Base-by-base conservation (phyloP, 2,888 invertebrate species). In the Fragum sueziense region DNA sequence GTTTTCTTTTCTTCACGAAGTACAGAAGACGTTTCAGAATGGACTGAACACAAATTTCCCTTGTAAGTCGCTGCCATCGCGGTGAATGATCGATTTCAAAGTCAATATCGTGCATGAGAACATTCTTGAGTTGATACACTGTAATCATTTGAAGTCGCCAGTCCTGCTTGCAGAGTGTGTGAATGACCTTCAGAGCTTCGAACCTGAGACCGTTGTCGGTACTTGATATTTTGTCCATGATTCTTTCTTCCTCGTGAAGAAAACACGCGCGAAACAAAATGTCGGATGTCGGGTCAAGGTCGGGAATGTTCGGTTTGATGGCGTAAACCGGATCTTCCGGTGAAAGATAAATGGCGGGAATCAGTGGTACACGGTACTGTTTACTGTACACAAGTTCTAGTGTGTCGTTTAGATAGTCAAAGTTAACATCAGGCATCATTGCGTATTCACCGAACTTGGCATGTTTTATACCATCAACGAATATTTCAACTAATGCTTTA, bases 81-180 rank as follows among this genome's bases (percentile, higher is more conserved):
- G 90, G 91, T 0, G 87, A 87, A 51, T 84, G 75, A 76, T 91
- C 91, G 25, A 91, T 85, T 51, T 87, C 88, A 27, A 85, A 82
- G 76, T 91, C 90, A 51, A 90, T 88, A 52, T 88, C 87, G 72
- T 90, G 90, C 65, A 91, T 84, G 7, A 91, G 80, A 6, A 88
- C 88, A 6, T 89, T 90, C 84, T 89, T 90, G 27, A 91, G 74
- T 69, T 91, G 89, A 80, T 90, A 91, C 1, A 86, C 79, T 0
- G 87, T 84, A 33, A 84, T 67, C 7, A 80, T 51, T 34, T 82
- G 84, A 17, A 84, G 76, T 33, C 84, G 62, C 84, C 84, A 84
- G 47, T 84, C 84, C 34, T 84, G 84, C 33, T 82, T 82, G 31
- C 84, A 84, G 29, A 84, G 69, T 0, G 79, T 77, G 33, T 82